Percentiles rank a stretch among this genome's conserved stretches.
phyloP scores from a whole-genome alignment of 35 echinoderm and acorn worm species.

The Anneissia japonica region DNA sequence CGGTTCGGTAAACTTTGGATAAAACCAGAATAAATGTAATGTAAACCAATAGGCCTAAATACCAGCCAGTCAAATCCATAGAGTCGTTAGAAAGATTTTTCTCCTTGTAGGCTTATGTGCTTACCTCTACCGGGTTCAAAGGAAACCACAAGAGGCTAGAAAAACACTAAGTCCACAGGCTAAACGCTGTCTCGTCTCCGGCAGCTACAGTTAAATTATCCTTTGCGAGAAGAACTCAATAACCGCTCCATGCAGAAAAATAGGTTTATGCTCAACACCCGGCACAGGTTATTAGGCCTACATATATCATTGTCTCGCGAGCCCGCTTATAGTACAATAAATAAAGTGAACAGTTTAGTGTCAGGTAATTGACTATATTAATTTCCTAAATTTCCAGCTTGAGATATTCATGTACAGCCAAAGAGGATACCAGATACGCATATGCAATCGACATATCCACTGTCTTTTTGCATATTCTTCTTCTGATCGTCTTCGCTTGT shows the following conservation, averaged over 20 bases:
- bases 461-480: not conserved
- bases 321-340: too few relatives aligned
- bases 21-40: not conserved
- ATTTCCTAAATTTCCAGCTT: not conserved
- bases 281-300: too few relatives aligned
- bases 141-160: not conserved
- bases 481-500: not conserved
- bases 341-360: too few relatives aligned
- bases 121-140: not conserved
- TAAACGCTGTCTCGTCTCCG: not conserved
- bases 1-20: too few relatives aligned
- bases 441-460: not conserved
- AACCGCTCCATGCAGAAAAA: too few relatives aligned
- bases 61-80: not conserved
- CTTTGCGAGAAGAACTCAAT: not conserved
- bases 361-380: not conserved
- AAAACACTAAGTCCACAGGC: conserved; percentile 1
- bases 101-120: not conserved
- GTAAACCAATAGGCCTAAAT: not conserved
- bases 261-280: too few relatives aligned
- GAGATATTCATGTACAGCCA: not conserved
- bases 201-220: not conserved
- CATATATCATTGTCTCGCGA: too few relatives aligned
- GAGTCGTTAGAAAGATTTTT: not conserved
- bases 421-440: not conserved